These are phyloP conservation scores for Athetis lepigone DNA, from an alignment of 2,888 invertebrate species.

Conservation along the genomic window DNA sequence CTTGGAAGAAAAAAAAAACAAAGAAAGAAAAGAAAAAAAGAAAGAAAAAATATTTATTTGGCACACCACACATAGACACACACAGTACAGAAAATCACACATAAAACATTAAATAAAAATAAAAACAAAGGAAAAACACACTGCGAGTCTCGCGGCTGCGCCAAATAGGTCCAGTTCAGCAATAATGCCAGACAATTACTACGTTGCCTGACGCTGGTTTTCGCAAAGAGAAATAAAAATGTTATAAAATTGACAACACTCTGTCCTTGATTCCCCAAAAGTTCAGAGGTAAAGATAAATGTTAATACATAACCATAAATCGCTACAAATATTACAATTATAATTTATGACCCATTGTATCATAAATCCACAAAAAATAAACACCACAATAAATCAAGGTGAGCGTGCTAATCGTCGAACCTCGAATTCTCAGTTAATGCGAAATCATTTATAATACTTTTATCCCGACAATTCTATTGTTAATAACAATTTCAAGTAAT, in stretches of 20 bases:
- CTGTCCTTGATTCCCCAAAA: background rate
- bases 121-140: too few species aligned
- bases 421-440: slow-evolving; percentile 66
- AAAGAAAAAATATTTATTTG: too few species aligned
- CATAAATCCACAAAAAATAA: slow-evolving; percentile 54
- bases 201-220: too few species aligned
- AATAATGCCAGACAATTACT: too few species aligned
- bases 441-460: slow-evolving; percentile 69
- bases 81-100: too few species aligned
- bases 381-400: slow-evolving; percentile 62
- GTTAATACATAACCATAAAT: slow-evolving; percentile 40
- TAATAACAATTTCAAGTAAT: slow-evolving; percentile 71
- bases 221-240: background rate
- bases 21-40: too few species aligned
- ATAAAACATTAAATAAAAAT: too few species aligned
- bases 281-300: slow-evolving; percentile 30
- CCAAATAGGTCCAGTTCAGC: too few species aligned
- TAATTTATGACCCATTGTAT: slow-evolving; percentile 49
- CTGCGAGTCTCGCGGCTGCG: too few species aligned
- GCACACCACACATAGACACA: too few species aligned
- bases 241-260: background rate
- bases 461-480: slow-evolving; percentile 68
- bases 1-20: too few species aligned
- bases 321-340: slow-evolving; percentile 48
- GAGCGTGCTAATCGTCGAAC: slow-evolving; percentile 69